Evolutionary conservation across 1,140 invertebrate genomes (phyloP), one percentile per base, ranked within the genome.

Genomic region (Limonius californicus): DNA sequence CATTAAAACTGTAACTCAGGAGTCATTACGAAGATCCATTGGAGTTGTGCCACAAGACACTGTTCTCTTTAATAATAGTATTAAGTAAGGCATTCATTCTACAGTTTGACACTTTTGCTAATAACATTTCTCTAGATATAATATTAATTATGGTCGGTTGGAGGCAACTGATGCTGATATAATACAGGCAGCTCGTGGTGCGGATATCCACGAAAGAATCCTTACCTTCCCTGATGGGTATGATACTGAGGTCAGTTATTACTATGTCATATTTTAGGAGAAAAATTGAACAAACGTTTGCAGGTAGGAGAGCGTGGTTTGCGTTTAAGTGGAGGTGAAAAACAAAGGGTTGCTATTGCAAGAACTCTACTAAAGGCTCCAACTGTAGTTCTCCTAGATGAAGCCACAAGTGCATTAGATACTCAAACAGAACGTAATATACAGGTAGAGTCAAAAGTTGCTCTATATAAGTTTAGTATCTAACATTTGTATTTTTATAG

Each of bases 11-110:
- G 87, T 95, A 1, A 89, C 81, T 86, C 92, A 94, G 74, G 80
- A 83, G 43, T 91, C 90, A 12, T 78, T 96, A 18, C 77, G 93
- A 23, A 81, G 83, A 65, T 79, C 82, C 14, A 92, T 95, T 69
- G 95, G 95, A 30, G 94, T 98, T 20, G 96, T 99, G 30, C 96
- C 95, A 1, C 96, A 99, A 78, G 96, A 99, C 73, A 98, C 95
- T 12, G 95, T 98, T 18, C 83, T 99, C 0, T 99, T 99, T 73
- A 98, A 98, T 76, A 93, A 95, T 72, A 89, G 90, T 12, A 95
- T 98, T 47, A 88, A 86, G 84, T 86, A 72, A 71, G 71, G 71
- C n/a, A n/a, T n/a, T n/a, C n/a, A n/a, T n/a, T n/a, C n/a, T n/a
- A n/a, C n/a, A n/a, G n/a, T n/a, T n/a, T n/a, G n/a, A n/a, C n/a